Conservation (phyloP, 2,113 vertebrate species). For the Pseudorectes ferrugineus region DNA sequence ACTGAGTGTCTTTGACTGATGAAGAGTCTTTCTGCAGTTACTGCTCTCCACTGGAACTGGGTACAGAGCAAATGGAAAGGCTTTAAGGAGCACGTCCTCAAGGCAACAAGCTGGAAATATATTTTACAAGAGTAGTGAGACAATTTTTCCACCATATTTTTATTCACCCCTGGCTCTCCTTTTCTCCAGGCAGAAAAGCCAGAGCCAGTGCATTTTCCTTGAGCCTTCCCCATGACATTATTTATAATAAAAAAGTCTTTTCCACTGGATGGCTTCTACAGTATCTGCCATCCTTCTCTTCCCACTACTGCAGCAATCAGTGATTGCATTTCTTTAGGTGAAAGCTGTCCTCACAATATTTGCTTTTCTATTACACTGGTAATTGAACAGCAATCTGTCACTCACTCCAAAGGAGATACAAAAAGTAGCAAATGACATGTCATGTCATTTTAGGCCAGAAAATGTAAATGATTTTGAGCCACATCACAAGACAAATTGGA, state of each 20-base stretch:
- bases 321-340: not conserved
- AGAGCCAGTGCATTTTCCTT: not conserved
- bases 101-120: not conserved
- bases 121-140: not conserved
- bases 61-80: constrained; percentile 6
- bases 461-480: constrained; percentile 59
- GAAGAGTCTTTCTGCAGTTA: constrained; percentile 22
- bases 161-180: not conserved
- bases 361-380: not conserved
- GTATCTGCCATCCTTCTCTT: not conserved
- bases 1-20: constrained; percentile 7
- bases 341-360: constrained; percentile 12
- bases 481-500: constrained; percentile 55
- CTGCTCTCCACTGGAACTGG: not conserved
- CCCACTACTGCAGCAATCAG: not conserved
- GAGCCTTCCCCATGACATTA: not conserved
- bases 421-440: not conserved
- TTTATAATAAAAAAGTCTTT: constrained; percentile 32
- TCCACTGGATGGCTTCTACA: not conserved
- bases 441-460: constrained; percentile 38
- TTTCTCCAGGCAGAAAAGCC: not conserved
- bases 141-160: not conserved
- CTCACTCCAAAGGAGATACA: constrained; percentile 27
- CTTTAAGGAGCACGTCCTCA: not conserved
- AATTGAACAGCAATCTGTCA: constrained; percentile 40